Percentiles rank a stretch among this genome's conserved stretches.
These are phyloP conservation scores for Parnassius apollo DNA, from an alignment of 2,888 invertebrate species.

Conservation along the genomic window DNA sequence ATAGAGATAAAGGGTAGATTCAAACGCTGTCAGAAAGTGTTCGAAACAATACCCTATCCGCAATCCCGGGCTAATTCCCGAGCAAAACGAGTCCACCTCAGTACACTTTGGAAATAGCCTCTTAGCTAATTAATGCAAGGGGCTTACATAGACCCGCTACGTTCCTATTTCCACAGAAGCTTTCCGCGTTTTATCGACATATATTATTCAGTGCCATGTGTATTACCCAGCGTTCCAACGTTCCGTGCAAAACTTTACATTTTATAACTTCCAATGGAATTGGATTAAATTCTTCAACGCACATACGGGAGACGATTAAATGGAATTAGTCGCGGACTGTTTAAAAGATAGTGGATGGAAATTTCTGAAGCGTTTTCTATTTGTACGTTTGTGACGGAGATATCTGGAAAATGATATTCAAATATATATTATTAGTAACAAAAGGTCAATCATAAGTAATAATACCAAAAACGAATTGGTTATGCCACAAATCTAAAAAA, in stretches of 20 bases:
- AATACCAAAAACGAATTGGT: too few species aligned
- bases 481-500: too few species aligned
- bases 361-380: constrained; percentile 3
- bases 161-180: constrained; percentile 38
- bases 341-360: background rate
- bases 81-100: background rate
- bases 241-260: constrained; percentile 27
- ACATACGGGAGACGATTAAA: constrained; percentile 11
- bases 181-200: constrained; percentile 51
- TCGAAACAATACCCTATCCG: too few species aligned
- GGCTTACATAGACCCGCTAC: background rate
- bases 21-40: too few species aligned
- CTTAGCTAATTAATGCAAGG: constrained; percentile 47
- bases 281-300: constrained; percentile 10
- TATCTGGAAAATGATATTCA: too few species aligned
- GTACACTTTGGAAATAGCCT: background rate
- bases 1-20: too few species aligned
- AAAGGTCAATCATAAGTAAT: too few species aligned
- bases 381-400: background rate
- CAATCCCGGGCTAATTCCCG: too few species aligned
- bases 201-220: constrained; percentile 52
- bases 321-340: constrained; percentile 2
- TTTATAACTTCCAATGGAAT: constrained; percentile 24
- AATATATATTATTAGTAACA: too few species aligned
- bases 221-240: constrained; percentile 28